Evolutionary conservation across 2,888 invertebrate genomes (phyloP).

Genomic region (Drosophila anomelani): DNA sequence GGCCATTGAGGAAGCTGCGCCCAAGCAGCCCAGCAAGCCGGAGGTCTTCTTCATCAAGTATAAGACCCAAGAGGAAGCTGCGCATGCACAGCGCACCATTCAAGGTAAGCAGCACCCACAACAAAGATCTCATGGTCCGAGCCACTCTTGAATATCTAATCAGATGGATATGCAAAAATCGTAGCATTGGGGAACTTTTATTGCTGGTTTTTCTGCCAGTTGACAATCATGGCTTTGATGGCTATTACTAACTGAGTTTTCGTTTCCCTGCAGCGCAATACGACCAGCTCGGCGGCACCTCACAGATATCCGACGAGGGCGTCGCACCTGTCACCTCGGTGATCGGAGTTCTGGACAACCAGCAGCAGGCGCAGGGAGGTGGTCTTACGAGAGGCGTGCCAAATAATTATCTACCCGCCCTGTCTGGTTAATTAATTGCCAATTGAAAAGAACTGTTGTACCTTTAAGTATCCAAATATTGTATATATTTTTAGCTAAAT

Average conservation of each 20-base stretch:
- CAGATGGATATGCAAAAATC: constrained; percentile 27
- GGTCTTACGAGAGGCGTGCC: constrained; percentile 37
- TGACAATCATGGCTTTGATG: background rate
- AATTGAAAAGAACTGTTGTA: constrained; percentile 50
- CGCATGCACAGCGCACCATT: constrained; percentile 83
- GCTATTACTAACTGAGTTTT: constrained; percentile 16
- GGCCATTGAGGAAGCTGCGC: constrained; percentile 77
- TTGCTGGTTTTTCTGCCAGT: constrained; percentile 13
- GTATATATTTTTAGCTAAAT: constrained; percentile 47
- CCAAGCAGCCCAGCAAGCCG: constrained; percentile 82
- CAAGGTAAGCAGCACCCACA: constrained; percentile 78
- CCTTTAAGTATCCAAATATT: constrained; percentile 47
- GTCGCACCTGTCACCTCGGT: constrained; percentile 83
- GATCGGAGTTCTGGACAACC: constrained; percentile 78
- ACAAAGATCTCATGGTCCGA: background rate
- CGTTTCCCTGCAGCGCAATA: constrained; percentile 81
- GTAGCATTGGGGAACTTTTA: constrained; percentile 11
- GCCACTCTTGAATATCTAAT: constrained; percentile 17
- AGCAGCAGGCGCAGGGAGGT: constrained; percentile 13
- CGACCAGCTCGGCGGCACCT: constrained; percentile 83
- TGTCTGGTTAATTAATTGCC: constrained; percentile 54
- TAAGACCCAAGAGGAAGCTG: constrained; percentile 84
- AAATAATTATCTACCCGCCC: constrained; percentile 73
- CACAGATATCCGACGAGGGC: constrained; percentile 83
- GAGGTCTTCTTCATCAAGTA: constrained; percentile 85